Conservation (phyloP, 2,113 vertebrate species). For the Cyprinus carpio region DNA sequence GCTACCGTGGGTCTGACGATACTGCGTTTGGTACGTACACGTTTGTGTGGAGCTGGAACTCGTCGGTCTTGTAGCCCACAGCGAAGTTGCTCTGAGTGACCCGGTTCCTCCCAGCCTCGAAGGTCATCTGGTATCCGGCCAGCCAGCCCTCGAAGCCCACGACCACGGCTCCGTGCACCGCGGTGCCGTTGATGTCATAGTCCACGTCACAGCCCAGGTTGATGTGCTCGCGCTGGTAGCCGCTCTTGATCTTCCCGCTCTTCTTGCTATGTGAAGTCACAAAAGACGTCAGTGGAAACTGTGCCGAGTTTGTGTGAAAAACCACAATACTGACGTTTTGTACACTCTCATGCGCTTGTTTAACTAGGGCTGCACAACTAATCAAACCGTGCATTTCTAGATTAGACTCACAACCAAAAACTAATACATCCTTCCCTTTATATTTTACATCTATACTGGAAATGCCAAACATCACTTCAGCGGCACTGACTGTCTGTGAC, state of each 20-base stretch:
- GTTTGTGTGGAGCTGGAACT: conserved; percentile 98
- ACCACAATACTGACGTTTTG: not conserved
- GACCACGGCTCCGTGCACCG: conserved; percentile 87
- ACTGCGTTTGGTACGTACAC: conserved; percentile 80
- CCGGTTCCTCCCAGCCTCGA: conserved; percentile 89
- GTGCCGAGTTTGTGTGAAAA: not conserved
- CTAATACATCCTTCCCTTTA: too few species aligned
- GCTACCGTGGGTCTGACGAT: not conserved
- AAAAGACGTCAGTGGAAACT: not conserved
- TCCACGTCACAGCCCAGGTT: conserved; percentile 93
- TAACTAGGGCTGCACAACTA: too few species aligned
- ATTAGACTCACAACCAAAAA: too few species aligned
- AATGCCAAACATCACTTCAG: too few species aligned
- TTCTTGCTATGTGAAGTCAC: conserved; percentile 82
- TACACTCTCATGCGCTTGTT: not conserved
- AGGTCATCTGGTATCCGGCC: conserved; percentile 96
- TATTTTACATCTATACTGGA: too few species aligned
- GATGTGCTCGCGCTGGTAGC: conserved; percentile 91
- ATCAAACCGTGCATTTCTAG: too few species aligned
- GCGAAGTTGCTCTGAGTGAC: conserved; percentile 98
- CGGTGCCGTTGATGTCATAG: conserved; percentile 93
- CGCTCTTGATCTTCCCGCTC: conserved; percentile 91
- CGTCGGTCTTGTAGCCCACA: conserved; percentile 93
- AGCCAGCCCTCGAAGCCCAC: conserved; percentile 95
- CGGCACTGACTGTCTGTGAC: too few species aligned